A percentile compares a stretch with the other conserved stretches of the same genome.
These are phyloP conservation scores for Dicycla oo DNA, from an alignment of 2,888 invertebrate genomes.

Conservation along the genomic window DNA sequence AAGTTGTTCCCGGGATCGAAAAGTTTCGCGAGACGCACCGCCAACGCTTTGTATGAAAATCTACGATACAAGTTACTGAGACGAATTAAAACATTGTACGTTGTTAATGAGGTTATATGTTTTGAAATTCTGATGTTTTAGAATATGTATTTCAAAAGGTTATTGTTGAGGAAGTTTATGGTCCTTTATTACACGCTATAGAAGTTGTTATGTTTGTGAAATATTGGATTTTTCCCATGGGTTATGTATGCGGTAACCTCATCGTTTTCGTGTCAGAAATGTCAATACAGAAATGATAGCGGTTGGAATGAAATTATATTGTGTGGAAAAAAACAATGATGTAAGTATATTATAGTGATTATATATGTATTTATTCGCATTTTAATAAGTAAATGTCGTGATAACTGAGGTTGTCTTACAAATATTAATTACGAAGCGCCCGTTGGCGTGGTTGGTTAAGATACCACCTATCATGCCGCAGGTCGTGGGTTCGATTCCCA, in stretches of 20 bases:
- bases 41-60: conserved; percentile 67
- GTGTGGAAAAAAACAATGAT: neutral
- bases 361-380: neutral
- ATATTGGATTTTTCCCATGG: conserved; percentile 36
- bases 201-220: conserved; percentile 2
- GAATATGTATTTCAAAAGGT: conserved; percentile 52
- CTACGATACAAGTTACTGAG: conserved; percentile 61
- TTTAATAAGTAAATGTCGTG: neutral
- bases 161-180: conserved; percentile 17
- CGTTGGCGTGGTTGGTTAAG: too few species aligned
- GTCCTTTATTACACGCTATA: neutral
- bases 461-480: too few species aligned
- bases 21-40: conserved; percentile 73
- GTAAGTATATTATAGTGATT: neutral
- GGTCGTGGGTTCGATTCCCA: too few species aligned
- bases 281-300: conserved; percentile 32
- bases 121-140: conserved; percentile 56
- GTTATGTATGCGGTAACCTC: conserved; percentile 32
- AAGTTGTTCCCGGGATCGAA: conserved; percentile 78
- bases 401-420: neutral
- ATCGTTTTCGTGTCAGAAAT: conserved; percentile 45
- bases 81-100: conserved; percentile 67
- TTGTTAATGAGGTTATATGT: conserved; percentile 60
- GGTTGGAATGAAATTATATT: conserved; percentile 14
- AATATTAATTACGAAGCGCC: neutral